phyloP scores from a whole-genome alignment of 2,113 vertebrate species.

The Podocnemis expansa region DNA sequence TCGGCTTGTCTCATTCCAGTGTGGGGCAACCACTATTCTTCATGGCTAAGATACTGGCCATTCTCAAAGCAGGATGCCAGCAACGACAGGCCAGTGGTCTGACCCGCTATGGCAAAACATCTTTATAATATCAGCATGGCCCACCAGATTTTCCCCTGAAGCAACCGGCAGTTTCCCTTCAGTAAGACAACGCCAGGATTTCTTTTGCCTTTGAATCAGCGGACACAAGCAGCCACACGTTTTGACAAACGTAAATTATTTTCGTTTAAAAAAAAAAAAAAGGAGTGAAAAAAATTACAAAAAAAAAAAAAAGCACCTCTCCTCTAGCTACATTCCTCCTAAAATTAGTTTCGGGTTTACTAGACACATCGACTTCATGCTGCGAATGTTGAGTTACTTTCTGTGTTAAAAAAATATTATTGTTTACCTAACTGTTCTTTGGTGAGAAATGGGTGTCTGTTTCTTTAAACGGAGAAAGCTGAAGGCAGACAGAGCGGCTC shows the following conservation, averaged over 20 bases:
- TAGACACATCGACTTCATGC: constrained; percentile 35
- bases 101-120: not conserved
- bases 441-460: constrained; percentile 68
- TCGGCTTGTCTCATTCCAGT: not conserved
- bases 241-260: constrained; percentile 7
- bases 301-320: constrained; percentile 22
- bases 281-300: not conserved
- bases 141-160: not conserved
- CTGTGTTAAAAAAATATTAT: constrained; percentile 70
- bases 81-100: not conserved
- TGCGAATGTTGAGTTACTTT: constrained; percentile 52
- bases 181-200: not conserved
- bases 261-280: not conserved
- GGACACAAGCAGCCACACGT: not conserved
- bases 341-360: constrained; percentile 51
- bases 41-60: not conserved
- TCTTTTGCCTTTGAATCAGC: constrained; percentile 2
- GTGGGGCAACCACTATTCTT: not conserved
- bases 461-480: constrained; percentile 66
- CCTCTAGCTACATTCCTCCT: constrained; percentile 50
- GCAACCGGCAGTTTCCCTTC: too few species aligned
- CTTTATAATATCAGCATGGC: not conserved
- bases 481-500: constrained; percentile 73
- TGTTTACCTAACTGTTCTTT: constrained; percentile 73
- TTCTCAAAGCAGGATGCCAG: not conserved